Conservation (phyloP, 2,113 vertebrate species). For the Diphyllodes magnificus region DNA sequence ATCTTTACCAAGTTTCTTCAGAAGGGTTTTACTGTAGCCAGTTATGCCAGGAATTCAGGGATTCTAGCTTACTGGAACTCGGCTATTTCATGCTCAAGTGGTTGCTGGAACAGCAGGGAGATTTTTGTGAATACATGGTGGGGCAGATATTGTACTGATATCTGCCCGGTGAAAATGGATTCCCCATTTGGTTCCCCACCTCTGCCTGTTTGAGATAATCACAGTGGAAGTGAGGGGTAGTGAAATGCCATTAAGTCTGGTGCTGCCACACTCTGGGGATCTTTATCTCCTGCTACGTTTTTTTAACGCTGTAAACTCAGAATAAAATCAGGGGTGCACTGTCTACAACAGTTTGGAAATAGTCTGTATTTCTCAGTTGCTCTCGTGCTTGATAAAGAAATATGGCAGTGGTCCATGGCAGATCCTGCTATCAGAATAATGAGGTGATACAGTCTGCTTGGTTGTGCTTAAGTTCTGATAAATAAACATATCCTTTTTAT, state of each 20-base stretch:
- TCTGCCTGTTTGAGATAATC: constrained; percentile 7
- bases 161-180: not conserved
- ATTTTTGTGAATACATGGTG: not conserved
- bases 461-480: not conserved
- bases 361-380: not conserved
- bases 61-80: not conserved
- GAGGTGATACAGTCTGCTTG: not conserved
- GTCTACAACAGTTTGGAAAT: not conserved
- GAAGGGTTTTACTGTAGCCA: not conserved
- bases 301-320: not conserved
- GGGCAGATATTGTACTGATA: constrained; percentile 8
- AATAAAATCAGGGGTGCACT: not conserved
- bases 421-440: not conserved
- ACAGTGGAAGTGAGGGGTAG: not conserved
- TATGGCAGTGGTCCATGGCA: not conserved
- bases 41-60: constrained; percentile 20
- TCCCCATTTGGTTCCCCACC: not conserved
- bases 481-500: not conserved
- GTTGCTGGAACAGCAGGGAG: constrained; percentile 9
- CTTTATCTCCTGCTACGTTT: not conserved
- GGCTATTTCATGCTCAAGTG: not conserved
- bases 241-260: not conserved
- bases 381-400: not conserved
- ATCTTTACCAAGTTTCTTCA: not conserved
- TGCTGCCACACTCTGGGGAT: not conserved